Base-by-base conservation (phyloP, 2,888 invertebrate species). In the Eristalinus aeneus region DNA sequence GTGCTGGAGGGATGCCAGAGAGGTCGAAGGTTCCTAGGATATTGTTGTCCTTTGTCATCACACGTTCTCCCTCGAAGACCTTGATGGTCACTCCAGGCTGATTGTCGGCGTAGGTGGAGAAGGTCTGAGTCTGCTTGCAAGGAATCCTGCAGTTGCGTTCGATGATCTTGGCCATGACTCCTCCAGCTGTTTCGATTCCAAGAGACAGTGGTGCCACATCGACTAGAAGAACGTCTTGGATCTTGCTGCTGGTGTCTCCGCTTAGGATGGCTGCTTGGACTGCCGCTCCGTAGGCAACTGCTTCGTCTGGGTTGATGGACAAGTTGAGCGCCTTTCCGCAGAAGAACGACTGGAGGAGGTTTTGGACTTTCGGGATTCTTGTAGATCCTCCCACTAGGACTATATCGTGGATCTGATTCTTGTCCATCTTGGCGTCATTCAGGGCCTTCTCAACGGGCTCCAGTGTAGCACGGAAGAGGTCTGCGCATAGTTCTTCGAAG, bases 1-100 rank as follows among this genome's bases (percentile, higher is more conserved):
- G 98, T 91, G 97, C 97, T n/a, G 98, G 98, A 1, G 98, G 98
- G 90, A 99, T 98, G 36, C 98, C 98, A 8, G 97, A 96, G 71
- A 99, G 94, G 92, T 99, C 97, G 93, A 99, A 99, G 92, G 97
- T 98, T 78, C 99, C 99, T 86, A 99, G 94, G 64, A 97, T 94
- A 92, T 98, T 97, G 94, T 98, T 98, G 92, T 98, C 98, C 90
- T 96, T 97, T 88, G 98, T 98, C 97, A 98, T 96, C 60, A 97
- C 97, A 36, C 97, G 93, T 92, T 96, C 96, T 39, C 96, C 96
- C 91, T 97, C 96, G 90, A 94, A 95, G 20, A 96, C 96, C 91
- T 96, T 95, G 80, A 96, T 95, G 31, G 94, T 95, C 56, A 96
- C 96, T 0, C 94, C 96, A 0, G 96, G 94, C 91, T 97, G 97